Conservation (phyloP, 2,113 vertebrate genomes). For the Caranx melampygus region DNA sequence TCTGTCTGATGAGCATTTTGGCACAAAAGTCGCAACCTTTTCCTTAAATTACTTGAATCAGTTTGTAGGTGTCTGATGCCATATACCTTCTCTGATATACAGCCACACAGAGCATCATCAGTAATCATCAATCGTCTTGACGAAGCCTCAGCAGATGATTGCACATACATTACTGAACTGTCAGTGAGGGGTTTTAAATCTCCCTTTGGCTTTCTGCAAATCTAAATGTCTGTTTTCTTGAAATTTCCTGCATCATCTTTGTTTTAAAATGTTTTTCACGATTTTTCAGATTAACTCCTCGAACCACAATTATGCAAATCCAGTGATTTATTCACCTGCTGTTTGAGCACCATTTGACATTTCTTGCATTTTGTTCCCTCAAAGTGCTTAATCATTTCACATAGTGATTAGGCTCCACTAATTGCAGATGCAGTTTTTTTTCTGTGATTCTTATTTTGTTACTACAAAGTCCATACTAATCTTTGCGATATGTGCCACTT, state of each 20-base stretch:
- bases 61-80: not conserved
- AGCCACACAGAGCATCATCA: not conserved
- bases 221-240: not conserved
- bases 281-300: too few relatives aligned
- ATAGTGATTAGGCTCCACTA: not conserved
- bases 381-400: not conserved
- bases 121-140: slow-evolving; percentile 1
- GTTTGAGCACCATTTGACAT: not conserved
- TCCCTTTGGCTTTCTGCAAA: not conserved
- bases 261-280: too few relatives aligned
- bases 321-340: not conserved
- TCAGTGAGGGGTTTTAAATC: not conserved
- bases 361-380: not conserved
- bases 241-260: too few relatives aligned
- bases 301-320: not conserved
- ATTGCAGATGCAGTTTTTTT: not conserved
- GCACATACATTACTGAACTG: not conserved
- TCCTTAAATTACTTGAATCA: not conserved
- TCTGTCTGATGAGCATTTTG: too few relatives aligned
- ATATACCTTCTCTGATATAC: not conserved
- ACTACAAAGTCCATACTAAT: not conserved
- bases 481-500: not conserved
- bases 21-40: not conserved
- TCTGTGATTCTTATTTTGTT: not conserved
- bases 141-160: slow-evolving; percentile 12